Evolutionary conservation across 2,113 vertebrate genomes (phyloP).

Genomic region (Ailurus styani): DNA sequence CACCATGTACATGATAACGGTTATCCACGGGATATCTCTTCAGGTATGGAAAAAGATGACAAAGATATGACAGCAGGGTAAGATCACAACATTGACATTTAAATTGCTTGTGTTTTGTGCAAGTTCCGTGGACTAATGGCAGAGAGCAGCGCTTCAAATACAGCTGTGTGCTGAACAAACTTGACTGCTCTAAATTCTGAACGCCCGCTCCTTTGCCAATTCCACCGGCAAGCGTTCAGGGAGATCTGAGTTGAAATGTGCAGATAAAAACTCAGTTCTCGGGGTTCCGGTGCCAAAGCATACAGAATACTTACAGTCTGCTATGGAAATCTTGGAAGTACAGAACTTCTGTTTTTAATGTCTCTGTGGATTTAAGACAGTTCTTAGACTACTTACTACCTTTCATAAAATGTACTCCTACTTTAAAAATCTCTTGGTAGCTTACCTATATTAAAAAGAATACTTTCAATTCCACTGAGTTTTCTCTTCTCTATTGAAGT

Average conservation of each 20-base stretch:
- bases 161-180: background rate
- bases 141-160: background rate
- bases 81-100: background rate
- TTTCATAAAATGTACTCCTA: slow-evolving; percentile 53
- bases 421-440: slow-evolving; percentile 47
- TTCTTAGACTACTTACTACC: slow-evolving; percentile 42
- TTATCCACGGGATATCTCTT: background rate
- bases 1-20: rapidly evolving
- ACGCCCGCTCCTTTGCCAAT: background rate
- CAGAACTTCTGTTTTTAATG: slow-evolving; percentile 38
- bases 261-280: slow-evolving; percentile 55
- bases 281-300: slow-evolving; percentile 57
- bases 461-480: background rate
- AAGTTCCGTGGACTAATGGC: background rate
- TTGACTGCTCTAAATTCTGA: background rate
- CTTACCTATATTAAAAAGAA: slow-evolving; percentile 42
- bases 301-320: slow-evolving; percentile 9
- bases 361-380: slow-evolving; percentile 42
- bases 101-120: background rate
- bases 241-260: slow-evolving; percentile 25
- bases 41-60: background rate
- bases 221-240: slow-evolving; percentile 16
- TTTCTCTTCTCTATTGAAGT: background rate
- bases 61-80: background rate
- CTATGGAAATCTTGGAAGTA: slow-evolving; percentile 32